Conservation (phyloP, 2,113 vertebrate genomes). For the Setophaga petechia region DNA sequence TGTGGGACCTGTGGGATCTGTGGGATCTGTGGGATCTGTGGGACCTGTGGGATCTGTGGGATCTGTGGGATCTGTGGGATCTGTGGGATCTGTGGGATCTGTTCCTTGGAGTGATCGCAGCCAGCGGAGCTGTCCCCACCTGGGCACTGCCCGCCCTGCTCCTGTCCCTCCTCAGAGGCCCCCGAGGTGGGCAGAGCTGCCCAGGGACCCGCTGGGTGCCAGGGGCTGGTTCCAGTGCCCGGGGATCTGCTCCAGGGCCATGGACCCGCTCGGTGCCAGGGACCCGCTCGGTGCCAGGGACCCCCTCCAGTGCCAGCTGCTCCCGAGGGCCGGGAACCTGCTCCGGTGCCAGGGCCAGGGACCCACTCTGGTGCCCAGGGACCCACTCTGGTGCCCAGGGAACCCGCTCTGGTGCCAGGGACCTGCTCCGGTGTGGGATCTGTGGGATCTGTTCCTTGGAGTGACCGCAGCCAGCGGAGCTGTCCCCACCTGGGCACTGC, state of each 20-base stretch:
- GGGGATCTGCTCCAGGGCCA: no score
- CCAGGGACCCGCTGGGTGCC: neutral
- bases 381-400: no score
- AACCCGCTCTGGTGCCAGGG: no score
- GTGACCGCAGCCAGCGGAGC: accelerated
- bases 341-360: neutral
- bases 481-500: neutral
- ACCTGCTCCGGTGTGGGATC: no score
- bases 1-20: neutral
- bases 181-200: neutral
- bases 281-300: no score
- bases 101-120: neutral
- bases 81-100: neutral
- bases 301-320: no score
- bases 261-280: no score
- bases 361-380: accelerated
- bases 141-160: accelerated
- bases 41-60: neutral
- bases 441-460: neutral
- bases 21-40: neutral
- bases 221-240: neutral
- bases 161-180: neutral
- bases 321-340: no score
- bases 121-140: neutral
- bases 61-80: neutral